Base-by-base conservation (phyloP, 2,113 vertebrate species). In the Phaethon lepturus region DNA sequence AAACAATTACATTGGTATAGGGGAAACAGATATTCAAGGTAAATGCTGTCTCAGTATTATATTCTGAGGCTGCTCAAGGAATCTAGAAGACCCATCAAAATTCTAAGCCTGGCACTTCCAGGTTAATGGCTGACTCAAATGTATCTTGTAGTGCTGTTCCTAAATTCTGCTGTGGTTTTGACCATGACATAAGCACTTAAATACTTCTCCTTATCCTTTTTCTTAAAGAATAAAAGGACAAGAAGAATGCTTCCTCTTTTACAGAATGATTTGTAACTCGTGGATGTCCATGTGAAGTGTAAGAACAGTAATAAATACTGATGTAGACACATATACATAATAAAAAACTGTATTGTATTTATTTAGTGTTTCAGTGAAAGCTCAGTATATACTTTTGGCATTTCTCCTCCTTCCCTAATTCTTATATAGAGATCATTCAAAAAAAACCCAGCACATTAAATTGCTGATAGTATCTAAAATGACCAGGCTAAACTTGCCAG, bases 1-100 rank as follows among this genome's bases (percentile, higher is more conserved):
- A 71, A 86, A 35, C 6, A 8, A 8, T 16, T 2, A 19, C 18
- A 23, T 35, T 1, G 1, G 13, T 7, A 15, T 0, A 72, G 10
- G 28, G 64, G 14, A 82, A 67, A 29, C 20, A 77, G 17, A 58
- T 24, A 56, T 3, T 52, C 10, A 24, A 23, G n/a, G 13, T 18
- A 17, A 29, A 19, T 67, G 59, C 22, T 89, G 10, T 1, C 44
- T 22, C 10, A 56, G 17, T 29, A 20, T 53, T 24, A 9, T 24
- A 73, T 22, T 20, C 49, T 2, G 9, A 52, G 18, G 35, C 24
- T 7, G 17, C 67, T 76, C 23, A 72, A 64, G 22, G 25, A 71
- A 49, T 26, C 23, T 40, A 23, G 13, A 15, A 50, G 13, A 81
- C 14, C 11, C 24, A 55, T 4, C 38, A 29, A 13, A 38, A 8